Conservation (phyloP, 2,888 invertebrate species). For the Hirtodrosophila trivittata region DNA sequence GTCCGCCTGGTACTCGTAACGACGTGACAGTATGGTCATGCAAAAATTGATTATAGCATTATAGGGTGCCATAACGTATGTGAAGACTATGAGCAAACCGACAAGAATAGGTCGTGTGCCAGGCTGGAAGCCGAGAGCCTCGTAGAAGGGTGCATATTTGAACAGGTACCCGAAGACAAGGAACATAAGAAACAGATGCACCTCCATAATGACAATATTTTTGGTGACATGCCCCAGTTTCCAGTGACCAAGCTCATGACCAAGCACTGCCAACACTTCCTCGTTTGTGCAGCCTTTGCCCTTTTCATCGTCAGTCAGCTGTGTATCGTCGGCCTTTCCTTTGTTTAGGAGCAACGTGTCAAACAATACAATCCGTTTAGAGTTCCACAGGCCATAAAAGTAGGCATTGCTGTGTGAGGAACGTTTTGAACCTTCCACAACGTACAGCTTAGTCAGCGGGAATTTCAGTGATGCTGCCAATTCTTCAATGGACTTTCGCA, state of each 20-base stretch:
- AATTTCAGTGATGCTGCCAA: conserved; percentile 94
- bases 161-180: conserved; percentile 88
- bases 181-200: conserved; percentile 88
- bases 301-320: conserved; percentile 81
- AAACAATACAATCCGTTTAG: conserved; percentile 98
- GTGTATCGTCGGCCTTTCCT: conserved; percentile 84
- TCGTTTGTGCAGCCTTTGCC: conserved; percentile 91
- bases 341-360: conserved; percentile 96
- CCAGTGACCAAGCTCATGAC: conserved; percentile 99
- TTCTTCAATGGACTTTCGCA: conserved; percentile 93
- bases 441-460: conserved; percentile 96
- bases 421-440: conserved; percentile 98
- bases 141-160: conserved; percentile 90
- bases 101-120: conserved; percentile 93
- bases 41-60: conserved; percentile 94
- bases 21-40: conserved; percentile 92
- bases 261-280: conserved; percentile 97
- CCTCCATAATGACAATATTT: conserved; percentile 92
- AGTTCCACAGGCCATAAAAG: conserved; percentile 98
- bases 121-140: conserved; percentile 93
- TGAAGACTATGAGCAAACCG: conserved; percentile 94
- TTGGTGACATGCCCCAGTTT: conserved; percentile 94
- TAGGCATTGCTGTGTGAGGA: conserved; percentile 99
- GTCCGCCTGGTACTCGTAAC: conserved; percentile 98
- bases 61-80: conserved; percentile 96